Conservation (phyloP, 1,140 invertebrate species). For the Ips nitidus region DNA sequence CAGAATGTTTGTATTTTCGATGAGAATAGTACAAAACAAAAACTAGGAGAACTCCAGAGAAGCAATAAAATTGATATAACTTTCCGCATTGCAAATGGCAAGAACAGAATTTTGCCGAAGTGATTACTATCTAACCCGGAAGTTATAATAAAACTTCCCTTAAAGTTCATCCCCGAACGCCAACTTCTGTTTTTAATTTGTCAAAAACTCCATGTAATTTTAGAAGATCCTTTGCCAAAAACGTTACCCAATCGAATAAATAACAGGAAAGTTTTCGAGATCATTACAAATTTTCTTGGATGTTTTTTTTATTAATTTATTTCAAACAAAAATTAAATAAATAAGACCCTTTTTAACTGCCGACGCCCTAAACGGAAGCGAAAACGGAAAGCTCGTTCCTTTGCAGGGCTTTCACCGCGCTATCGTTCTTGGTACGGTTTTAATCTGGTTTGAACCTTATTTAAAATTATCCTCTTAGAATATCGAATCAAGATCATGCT, state of each 20-base stretch:
- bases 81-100: too few species aligned
- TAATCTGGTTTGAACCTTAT: constrained; percentile 30
- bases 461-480: constrained; percentile 35
- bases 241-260: constrained; percentile 5
- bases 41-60: too few species aligned
- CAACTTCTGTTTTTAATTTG: constrained; percentile 30
- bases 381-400: constrained; percentile 8
- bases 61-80: too few species aligned
- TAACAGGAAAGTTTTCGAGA: constrained; percentile 3
- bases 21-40: too few species aligned
- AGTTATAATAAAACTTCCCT: constrained; percentile 24
- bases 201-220: constrained; percentile 14
- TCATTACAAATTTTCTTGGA: not conserved
- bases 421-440: constrained; percentile 20
- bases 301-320: too few species aligned
- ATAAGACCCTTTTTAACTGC: too few species aligned
- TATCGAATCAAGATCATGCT: constrained; percentile 36
- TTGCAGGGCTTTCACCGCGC: constrained; percentile 1
- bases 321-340: too few species aligned
- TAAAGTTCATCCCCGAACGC: constrained; percentile 17
- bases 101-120: constrained; percentile 6
- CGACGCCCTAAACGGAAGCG: not conserved
- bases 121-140: constrained; percentile 12
- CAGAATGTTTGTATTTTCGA: too few species aligned
- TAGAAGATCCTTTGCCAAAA: constrained; percentile 7